Evolutionary conservation across 1,140 invertebrate species (phyloP), one percentile per base, ranked within the genome.

Genomic region (Zaprionus taronus): DNA sequence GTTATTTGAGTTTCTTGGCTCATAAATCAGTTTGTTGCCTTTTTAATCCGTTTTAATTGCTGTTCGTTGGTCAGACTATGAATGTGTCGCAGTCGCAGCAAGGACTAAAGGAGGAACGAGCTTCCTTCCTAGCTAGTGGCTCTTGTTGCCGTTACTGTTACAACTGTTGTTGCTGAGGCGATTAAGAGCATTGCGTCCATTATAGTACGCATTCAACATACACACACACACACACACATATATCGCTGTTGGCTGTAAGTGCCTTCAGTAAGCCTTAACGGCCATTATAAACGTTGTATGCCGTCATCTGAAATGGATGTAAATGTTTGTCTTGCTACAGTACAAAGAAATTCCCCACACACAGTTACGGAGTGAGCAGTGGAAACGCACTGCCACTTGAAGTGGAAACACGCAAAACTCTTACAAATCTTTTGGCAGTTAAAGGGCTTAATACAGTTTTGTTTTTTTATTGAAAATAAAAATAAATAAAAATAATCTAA

Each of bases 1-100:
- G 85, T 90, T 90, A 90, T 90, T 90, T 91, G 85, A 82, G 79
- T 80, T 90, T 72, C 85, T 90, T 90, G 85, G 68, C 79, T 74
- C 85, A 90, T 90, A 90, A 90, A 90, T 90, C 85, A 90, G 85
- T 85, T 90, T 85, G 85, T 83, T 90, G 85, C 81, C 86, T 90
- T 90, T 85, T 90, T 90, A 90, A 90, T 90, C 85, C 85, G 82
- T 89, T 90, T 90, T 90, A 90, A 90, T 90, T 90, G 85, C 85
- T 90, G 86, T 90, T 90, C 86, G 82, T 90, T 90, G 85, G 85
- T 91, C 81, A 82, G 81, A 85, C 85, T 80, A 82, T 85, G 79
- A 80, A 80, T 90, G 85, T 90, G 86, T 90, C 81, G 81, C 86
- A 75, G 51, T 77, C 44, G 62, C 31, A 34, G 62, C 75, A 77